Evolutionary conservation across 2,113 vertebrate genomes (phyloP).

Genomic region (Turnix velox): DNA sequence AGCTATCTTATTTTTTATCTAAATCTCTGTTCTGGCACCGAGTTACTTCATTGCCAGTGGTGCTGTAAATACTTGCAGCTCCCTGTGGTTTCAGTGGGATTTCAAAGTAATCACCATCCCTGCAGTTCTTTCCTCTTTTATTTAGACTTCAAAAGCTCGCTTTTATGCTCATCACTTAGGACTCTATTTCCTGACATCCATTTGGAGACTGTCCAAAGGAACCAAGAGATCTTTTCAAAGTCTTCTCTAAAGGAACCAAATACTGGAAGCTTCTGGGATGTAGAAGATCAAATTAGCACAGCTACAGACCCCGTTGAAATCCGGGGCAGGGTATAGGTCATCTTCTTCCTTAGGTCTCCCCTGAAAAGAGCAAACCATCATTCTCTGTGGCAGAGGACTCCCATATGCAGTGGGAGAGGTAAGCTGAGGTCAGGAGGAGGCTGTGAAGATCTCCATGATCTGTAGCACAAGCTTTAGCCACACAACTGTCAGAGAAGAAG

Average conservation of each 20-base stretch:
- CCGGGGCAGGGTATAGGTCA: neutral
- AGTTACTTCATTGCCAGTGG: conserved; percentile 39
- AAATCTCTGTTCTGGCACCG: conserved; percentile 32
- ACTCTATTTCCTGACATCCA: neutral
- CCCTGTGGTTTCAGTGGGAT: conserved; percentile 33
- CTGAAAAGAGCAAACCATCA: neutral
- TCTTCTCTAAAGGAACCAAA: neutral
- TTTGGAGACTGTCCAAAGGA: neutral
- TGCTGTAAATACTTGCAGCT: conserved; percentile 34
- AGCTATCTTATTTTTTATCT: conserved; percentile 4
- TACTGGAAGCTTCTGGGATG: neutral
- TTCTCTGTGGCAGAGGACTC: neutral
- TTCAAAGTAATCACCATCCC: conserved; percentile 40
- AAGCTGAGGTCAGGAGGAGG: neutral
- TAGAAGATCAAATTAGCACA: neutral
- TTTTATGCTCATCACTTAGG: neutral
- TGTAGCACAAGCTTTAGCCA: neutral
- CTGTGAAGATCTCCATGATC: neutral
- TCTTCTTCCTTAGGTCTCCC: neutral
- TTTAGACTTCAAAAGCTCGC: conserved; percentile 51
- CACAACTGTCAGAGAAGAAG: neutral
- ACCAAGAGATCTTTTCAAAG: neutral
- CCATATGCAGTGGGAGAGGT: neutral
- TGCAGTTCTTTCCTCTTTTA: conserved; percentile 19
- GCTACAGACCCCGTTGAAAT: neutral